Base-by-base conservation (phyloP, 2,113 vertebrate genomes). In the Neodontobutis hainanensis region DNA sequence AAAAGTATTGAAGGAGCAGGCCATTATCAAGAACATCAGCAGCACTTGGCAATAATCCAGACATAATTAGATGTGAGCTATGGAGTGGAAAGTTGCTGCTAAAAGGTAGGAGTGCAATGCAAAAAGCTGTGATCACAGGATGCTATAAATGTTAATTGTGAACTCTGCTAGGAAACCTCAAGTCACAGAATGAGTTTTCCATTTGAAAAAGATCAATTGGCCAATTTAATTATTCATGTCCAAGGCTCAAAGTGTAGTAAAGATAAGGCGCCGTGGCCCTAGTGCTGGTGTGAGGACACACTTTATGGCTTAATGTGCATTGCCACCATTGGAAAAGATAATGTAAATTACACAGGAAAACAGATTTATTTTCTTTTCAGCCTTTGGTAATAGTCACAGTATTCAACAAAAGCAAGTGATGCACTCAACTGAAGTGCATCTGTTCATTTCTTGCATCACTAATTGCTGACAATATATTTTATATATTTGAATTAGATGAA, bases 221-320 rank as follows among this genome's bases (percentile, higher is more conserved):
- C 62, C 7, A 44, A 73, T 85, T 27, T 15, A 73, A 86, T 81
- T 64, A 85, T 88, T 87, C 50, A 84, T 65, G 34, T 48, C 46
- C 19, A 27, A 65, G 7, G 55, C 52, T 75, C 69, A 71, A 16
- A 44, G 48, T 77, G 44, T 69, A 8, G 47, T 73, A 34, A 70
- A 5, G 9, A 57, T 61, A 49, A 66, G 43, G 19, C 19, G 19
- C 19, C 3, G 19, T 27, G 19, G 19, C 19, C 3, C 19, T 27
- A 27, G 19, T 27, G 19, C 19, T 27, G 3, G 19, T 27, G 19
- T 27, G 19, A 27, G 19, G 19, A 27, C 19, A 27, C 19, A 27
- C 19, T 27, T 56, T 14, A 19, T 4, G 11, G 47, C 42, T 52
- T n/a, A 27, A 27, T 27, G 19, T 27, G 19, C 19, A 27, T 27